Base-by-base conservation (phyloP, 2,888 invertebrate genomes). In the Plebejus melissa region DNA sequence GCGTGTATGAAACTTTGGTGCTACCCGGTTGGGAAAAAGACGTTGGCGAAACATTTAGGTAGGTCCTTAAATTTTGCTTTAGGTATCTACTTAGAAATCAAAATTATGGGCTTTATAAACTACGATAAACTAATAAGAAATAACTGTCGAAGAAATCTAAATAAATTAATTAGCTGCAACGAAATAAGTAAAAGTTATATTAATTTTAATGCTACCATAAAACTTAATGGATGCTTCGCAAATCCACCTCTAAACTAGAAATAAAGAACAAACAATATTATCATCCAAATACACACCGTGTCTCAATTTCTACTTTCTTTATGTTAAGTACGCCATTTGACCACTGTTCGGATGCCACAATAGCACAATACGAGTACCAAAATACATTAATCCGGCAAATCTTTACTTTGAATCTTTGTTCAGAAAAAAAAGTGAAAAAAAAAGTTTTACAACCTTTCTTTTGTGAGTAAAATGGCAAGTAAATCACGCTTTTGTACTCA, bases 291-390 rank as follows among this genome's bases (percentile, higher is more conserved):
- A 16, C 36, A 36, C 65, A 81, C 80, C 80, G 82, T 82, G 82
- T 82, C 79, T 85, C 82, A 81, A 81, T 82, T 83, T 83, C 65
- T 13, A 65, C 36, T 65, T 36, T 65, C 65, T 65, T 65, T 65
- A 16, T 65, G 32, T 60, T 60, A 58, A 60, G 60, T 65, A 65
- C 81, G 77, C 41, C 28, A 41, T 50, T 72, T 50, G 28, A 50
- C 72, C 54, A 72, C 50, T 22, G 41, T 32, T 72, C 50, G 46
- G 32, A 22, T 41, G 41, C 38, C 38, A 41, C 54, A 72, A 72
- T 50, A 50, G 71, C 71, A 71, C 71, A 71, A 71, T 32, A 71
- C 28, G 22, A 70, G 38, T 41, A 72, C 72, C 83, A 77, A 76
- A 74, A 76, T 78, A 79, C 79, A 78, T 72, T 72, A 72, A 72